Evolutionary conservation across 2,113 vertebrate genomes (phyloP).

Genomic region (Recurvirostra avosetta): DNA sequence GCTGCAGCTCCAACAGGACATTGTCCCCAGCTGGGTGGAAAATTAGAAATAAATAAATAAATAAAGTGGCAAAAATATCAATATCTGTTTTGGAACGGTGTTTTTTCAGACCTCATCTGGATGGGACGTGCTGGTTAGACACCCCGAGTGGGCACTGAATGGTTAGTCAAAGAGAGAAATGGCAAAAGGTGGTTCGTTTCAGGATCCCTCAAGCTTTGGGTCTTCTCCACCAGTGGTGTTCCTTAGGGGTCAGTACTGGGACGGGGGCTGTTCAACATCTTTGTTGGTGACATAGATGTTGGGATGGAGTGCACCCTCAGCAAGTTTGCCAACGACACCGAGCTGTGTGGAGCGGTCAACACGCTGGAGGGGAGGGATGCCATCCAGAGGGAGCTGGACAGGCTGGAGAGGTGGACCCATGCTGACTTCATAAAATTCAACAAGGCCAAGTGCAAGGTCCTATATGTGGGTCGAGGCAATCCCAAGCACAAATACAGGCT

Average conservation of each 20-base stretch:
- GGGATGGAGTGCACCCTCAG: not conserved
- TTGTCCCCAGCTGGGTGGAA: too few relatives aligned
- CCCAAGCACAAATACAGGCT: too few relatives aligned
- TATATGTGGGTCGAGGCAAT: too few relatives aligned
- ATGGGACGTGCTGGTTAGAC: not conserved
- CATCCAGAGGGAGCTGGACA: too few relatives aligned
- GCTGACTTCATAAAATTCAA: too few relatives aligned
- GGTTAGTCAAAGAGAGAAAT: not conserved
- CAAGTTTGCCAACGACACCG: not conserved
- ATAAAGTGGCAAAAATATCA: not conserved
- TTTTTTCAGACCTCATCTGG: not conserved
- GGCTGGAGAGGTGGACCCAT: too few relatives aligned
- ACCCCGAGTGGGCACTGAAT: not conserved
- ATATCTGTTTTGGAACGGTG: too few relatives aligned
- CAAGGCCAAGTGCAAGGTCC: too few relatives aligned
- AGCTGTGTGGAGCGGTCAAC: not conserved
- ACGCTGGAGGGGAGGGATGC: not conserved
- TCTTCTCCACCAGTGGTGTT: not conserved
- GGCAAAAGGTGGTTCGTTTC: not conserved
- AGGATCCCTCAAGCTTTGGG: not conserved
- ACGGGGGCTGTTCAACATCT: not conserved
- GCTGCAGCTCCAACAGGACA: not conserved
- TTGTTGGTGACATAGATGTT: not conserved
- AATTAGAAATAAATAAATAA: not conserved
- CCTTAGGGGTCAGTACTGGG: not conserved